phyloP scores from a whole-genome alignment of 1,140 invertebrate species.

The Cyphomyrmex costatus region DNA sequence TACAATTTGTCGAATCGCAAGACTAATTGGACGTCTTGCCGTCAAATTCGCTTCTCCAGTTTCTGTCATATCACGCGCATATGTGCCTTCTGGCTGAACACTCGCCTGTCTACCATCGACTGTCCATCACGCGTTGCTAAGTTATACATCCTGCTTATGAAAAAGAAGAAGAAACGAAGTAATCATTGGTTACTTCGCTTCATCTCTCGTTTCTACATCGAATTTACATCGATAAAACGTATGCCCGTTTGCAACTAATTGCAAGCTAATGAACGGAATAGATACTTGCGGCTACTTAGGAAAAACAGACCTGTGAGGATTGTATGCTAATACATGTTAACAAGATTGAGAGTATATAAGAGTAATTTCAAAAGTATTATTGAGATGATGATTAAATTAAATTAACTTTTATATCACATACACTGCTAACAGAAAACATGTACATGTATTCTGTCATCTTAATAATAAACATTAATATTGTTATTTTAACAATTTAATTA shows the following conservation, averaged over 20 bases:
- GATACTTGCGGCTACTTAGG: background rate
- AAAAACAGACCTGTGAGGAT: background rate
- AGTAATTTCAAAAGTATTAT: background rate
- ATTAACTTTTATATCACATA: background rate
- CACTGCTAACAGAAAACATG: background rate
- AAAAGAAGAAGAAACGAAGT: constrained; percentile 29
- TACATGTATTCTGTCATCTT: background rate
- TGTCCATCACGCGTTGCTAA: constrained; percentile 12
- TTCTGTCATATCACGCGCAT: constrained; percentile 55
- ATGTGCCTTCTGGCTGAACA: constrained; percentile 29
- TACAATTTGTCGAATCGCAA: constrained; percentile 79
- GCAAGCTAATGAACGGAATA: constrained; percentile 13
- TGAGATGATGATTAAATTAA: constrained; percentile 16
- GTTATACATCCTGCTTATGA: constrained; percentile 57
- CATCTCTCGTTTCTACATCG: constrained; percentile 13
- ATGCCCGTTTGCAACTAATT: constrained; percentile 45
- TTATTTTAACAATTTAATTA: too few species aligned
- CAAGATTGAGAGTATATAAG: background rate
- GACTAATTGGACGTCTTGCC: constrained; percentile 71
- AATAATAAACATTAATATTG: background rate
- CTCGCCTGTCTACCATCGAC: constrained; percentile 10
- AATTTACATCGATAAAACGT: constrained; percentile 15
- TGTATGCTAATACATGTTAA: background rate
- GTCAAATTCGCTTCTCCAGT: constrained; percentile 67
- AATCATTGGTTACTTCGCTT: constrained; percentile 48